A percentile compares a stretch with the other conserved stretches of the same genome.
Evolutionary conservation across 2,797 vertebrate species (phyloP).

Genomic region (Pteronotus mesoamericanus): DNA sequence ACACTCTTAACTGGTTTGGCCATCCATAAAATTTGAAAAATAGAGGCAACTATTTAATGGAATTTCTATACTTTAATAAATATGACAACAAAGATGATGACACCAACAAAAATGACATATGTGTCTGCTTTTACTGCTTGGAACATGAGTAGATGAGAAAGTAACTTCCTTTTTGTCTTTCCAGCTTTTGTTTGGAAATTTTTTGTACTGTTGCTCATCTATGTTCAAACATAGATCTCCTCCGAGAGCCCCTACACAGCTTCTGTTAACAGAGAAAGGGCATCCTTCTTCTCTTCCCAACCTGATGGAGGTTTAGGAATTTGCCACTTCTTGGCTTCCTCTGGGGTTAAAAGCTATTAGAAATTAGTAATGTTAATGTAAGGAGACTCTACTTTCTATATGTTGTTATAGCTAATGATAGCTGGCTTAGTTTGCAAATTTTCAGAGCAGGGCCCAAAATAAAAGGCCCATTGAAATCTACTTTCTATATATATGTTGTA

Average conservation of each 20-base stretch:
- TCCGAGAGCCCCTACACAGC: not conserved
- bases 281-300: not conserved
- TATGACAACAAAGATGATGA: not conserved
- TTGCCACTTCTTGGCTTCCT: not conserved
- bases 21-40: not conserved
- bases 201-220: not conserved
- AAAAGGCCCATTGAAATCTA: not conserved
- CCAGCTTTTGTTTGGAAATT: not conserved
- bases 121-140: not conserved
- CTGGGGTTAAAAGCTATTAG: not conserved
- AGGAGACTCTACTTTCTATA: not conserved
- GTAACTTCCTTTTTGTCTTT: not conserved
- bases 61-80: not conserved
- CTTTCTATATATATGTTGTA: not conserved
- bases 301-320: not conserved
- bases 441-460: not conserved
- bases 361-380: not conserved
- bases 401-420: not conserved
- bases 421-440: not conserved
- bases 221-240: not conserved
- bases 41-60: not conserved
- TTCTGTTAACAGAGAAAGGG: not conserved
- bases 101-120: not conserved
- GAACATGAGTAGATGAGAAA: not conserved
- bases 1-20: not conserved